Conservation (phyloP, 1,140 invertebrate species). For the Orchesella cincta region DNA sequence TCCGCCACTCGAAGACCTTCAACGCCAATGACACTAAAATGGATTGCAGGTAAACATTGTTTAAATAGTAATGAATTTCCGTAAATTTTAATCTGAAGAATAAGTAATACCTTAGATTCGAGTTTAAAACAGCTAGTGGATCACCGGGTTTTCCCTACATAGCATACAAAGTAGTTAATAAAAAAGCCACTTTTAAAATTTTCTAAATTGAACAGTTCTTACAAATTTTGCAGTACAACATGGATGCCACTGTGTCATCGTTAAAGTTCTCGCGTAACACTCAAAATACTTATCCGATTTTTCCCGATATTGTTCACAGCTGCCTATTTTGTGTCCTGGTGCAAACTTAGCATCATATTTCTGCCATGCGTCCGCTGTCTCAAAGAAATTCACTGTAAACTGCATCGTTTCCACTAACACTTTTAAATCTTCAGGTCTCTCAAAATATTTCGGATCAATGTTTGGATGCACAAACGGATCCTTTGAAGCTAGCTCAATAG, state of each 20-base stretch:
- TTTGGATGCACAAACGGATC: slow-evolving; percentile 40
- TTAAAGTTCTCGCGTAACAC: background rate
- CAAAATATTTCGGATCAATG: slow-evolving; percentile 49
- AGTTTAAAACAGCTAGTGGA: background rate
- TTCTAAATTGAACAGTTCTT: too few relatives aligned
- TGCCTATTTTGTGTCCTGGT: too few relatives aligned
- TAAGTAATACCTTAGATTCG: background rate
- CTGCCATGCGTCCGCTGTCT: background rate
- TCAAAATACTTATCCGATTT: background rate
- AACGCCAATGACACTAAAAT: slow-evolving; percentile 68
- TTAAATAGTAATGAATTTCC: slow-evolving; percentile 36
- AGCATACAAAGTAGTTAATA: too few relatives aligned
- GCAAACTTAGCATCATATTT: too few relatives aligned
- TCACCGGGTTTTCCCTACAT: background rate
- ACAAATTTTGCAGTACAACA: too few relatives aligned
- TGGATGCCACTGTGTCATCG: background rate
- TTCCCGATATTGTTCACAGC: too few relatives aligned
- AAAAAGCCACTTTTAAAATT: too few relatives aligned
- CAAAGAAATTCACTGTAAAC: background rate
- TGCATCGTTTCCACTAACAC: slow-evolving; percentile 28
- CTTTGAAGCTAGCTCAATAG: slow-evolving; percentile 37
- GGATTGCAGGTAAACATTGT: too few relatives aligned
- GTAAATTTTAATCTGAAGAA: background rate
- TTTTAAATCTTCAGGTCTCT: slow-evolving; percentile 50
- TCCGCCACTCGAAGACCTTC: slow-evolving; percentile 68